Percentiles rank a stretch among this genome's conserved stretches.
phyloP scores from a whole-genome alignment of 1,140 invertebrate species.

The Drosophila ambigua region DNA sequence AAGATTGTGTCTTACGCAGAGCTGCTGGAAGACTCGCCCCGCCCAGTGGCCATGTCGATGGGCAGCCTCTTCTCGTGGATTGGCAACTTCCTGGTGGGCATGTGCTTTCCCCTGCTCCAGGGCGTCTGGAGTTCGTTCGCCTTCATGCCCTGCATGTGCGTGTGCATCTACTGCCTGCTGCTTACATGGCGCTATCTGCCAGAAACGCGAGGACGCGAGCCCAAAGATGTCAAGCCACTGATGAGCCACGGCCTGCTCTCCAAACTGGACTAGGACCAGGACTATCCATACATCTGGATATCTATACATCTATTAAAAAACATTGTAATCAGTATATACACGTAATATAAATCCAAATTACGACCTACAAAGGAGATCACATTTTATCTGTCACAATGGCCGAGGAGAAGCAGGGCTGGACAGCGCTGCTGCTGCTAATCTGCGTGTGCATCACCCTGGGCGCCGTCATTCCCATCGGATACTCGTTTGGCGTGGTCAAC shows the following conservation, averaged over 20 bases:
- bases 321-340: neutral
- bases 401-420: constrained; percentile 26
- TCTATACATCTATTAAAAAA: too few relatives aligned
- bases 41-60: constrained; percentile 93
- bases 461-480: constrained; percentile 93
- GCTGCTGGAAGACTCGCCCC: constrained; percentile 92
- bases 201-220: constrained; percentile 88
- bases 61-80: constrained; percentile 95
- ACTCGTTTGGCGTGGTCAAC: constrained; percentile 94
- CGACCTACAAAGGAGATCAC: neutral
- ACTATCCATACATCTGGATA: too few relatives aligned
- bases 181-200: constrained; percentile 88
- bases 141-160: constrained; percentile 88
- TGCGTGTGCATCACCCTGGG: constrained; percentile 42
- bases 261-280: constrained; percentile 23
- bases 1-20: constrained; percentile 85
- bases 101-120: constrained; percentile 89
- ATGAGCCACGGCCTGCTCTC: constrained; percentile 84
- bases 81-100: constrained; percentile 93
- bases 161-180: constrained; percentile 86
- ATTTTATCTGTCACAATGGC: constrained; percentile 14
- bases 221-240: constrained; percentile 85
- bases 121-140: constrained; percentile 86
- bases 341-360: neutral
- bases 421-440: constrained; percentile 13